Evolutionary conservation across 2,797 vertebrate species (phyloP).

Genomic region (Phoeniculus purpureus): DNA sequence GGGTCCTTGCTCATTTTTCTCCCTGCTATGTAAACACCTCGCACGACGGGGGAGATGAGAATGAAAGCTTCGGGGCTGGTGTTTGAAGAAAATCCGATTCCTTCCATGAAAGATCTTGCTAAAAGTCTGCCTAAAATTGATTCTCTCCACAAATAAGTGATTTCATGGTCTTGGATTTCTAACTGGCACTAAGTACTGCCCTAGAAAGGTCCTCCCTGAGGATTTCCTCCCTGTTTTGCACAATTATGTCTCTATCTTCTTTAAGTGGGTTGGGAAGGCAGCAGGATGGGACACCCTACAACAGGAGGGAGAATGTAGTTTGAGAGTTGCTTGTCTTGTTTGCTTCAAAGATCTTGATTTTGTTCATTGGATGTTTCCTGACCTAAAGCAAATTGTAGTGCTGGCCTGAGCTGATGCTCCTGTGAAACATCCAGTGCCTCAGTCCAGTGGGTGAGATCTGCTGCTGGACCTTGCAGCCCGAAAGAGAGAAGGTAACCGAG

Average conservation of each 20-base stretch:
- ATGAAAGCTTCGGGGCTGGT: conserved; percentile 26
- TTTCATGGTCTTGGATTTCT: conserved; percentile 57
- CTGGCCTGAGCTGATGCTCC: background rate
- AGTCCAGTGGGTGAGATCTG: background rate
- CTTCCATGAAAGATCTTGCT: conserved; percentile 55
- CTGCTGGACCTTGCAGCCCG: background rate
- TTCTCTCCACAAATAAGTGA: conserved; percentile 60
- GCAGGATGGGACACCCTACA: fast-evolving
- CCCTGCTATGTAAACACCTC: conserved; percentile 35
- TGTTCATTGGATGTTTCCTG: background rate
- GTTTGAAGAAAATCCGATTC: conserved; percentile 61
- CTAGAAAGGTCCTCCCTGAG: background rate
- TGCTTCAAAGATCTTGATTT: background rate
- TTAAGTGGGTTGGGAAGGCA: background rate
- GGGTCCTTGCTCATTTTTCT: conserved; percentile 45
- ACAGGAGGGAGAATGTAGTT: background rate
- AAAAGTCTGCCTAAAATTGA: conserved; percentile 55
- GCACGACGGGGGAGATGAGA: conserved; percentile 35
- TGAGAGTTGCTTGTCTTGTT: background rate
- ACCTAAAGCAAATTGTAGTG: background rate
- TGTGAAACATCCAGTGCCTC: background rate
- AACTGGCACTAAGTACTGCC: conserved; percentile 6
- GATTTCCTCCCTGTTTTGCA: background rate
- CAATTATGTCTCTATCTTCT: background rate
- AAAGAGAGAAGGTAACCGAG: background rate